phyloP scores from a whole-genome alignment of 2,113 vertebrate genomes.

The Tonatia bakeri region DNA sequence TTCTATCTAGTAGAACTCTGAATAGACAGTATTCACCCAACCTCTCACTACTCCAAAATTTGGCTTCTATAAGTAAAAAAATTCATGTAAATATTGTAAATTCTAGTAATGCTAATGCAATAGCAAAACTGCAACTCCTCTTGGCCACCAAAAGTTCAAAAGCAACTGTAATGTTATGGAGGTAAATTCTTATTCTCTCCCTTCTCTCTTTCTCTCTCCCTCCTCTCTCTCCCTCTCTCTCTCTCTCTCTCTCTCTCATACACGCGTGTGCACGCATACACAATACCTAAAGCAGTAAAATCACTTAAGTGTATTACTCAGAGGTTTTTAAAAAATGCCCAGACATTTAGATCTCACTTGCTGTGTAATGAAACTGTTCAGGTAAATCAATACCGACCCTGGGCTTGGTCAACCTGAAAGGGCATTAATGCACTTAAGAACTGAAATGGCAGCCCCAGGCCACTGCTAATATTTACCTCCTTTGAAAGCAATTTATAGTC shows the following conservation, averaged over 20 bases:
- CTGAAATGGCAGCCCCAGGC: not conserved
- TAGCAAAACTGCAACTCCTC: not conserved
- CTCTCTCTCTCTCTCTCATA: not conserved
- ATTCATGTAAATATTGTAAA: not conserved
- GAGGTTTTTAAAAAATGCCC: no score
- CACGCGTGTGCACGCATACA: not conserved
- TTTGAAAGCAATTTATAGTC: not conserved
- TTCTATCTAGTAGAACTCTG: not conserved
- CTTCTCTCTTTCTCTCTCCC: no score
- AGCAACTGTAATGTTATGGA: not conserved
- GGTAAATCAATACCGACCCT: not conserved
- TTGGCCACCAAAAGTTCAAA: not conserved
- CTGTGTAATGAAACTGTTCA: not conserved
- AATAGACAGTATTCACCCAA: not conserved
- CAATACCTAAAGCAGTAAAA: not conserved
- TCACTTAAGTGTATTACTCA: not conserved
- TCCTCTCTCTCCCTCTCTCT: not conserved
- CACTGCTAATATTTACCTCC: slow-evolving; percentile 25
- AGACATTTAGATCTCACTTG: not conserved
- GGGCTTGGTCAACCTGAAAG: not conserved
- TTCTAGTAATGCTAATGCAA: not conserved
- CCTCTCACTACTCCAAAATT: not conserved
- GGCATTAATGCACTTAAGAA: not conserved
- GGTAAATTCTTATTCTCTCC: not conserved
- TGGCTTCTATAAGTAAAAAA: not conserved